A percentile compares a stretch with the other conserved stretches of the same genome.
phyloP scores from a whole-genome alignment of 2,797 vertebrate species.

The Catostomus latipinnis region DNA sequence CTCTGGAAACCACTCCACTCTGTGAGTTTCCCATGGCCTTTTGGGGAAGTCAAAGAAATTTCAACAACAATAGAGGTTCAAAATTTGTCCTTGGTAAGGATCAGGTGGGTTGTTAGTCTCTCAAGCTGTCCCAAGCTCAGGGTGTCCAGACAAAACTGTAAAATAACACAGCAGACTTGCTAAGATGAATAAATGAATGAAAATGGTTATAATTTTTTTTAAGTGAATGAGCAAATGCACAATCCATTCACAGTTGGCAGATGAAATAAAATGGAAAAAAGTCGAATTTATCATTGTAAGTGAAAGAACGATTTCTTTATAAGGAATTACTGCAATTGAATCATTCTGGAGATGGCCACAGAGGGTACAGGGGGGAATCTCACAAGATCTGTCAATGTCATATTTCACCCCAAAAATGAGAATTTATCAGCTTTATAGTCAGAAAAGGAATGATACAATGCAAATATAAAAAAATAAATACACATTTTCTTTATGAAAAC shows the following conservation, averaged over 20 bases:
- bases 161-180: neutral
- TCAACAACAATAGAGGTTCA: neutral
- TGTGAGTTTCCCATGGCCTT: slow-evolving; percentile 76
- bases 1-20: slow-evolving; percentile 76
- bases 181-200: neutral
- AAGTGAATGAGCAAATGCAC: too few species aligned
- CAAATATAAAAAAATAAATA: too few species aligned
- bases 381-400: too few species aligned
- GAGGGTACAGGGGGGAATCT: neutral
- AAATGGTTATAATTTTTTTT: too few species aligned
- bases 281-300: too few species aligned
- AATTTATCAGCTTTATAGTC: too few species aligned
- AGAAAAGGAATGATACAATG: too few species aligned
- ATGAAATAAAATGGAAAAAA: too few species aligned
- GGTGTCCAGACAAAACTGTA: neutral
- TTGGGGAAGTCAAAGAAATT: neutral
- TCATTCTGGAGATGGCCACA: too few species aligned
- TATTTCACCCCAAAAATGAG: neutral
- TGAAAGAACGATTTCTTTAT: too few species aligned
- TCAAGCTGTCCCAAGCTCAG: neutral
- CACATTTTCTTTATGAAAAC: too few species aligned
- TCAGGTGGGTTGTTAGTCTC: neutral
- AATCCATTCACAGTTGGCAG: neutral
- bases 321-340: too few species aligned
- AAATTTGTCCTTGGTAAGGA: neutral